Evolutionary conservation across 1,140 invertebrate species (phyloP).

Genomic region (Harpegnathos saltator): DNA sequence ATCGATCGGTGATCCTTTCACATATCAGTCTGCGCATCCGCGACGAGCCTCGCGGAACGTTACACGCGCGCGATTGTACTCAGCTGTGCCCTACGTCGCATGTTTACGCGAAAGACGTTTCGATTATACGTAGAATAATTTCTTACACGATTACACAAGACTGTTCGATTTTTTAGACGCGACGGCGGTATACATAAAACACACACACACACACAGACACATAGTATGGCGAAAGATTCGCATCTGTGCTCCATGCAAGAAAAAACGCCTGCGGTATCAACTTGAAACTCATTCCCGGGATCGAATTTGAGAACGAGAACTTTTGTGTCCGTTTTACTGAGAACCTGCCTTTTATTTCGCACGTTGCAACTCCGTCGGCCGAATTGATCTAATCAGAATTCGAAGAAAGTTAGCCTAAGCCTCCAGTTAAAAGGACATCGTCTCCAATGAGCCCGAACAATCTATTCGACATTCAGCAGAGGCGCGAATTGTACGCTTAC

Average conservation of each 20-base stretch:
- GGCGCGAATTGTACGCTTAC: conserved; percentile 30
- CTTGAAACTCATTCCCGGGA: too few relatives aligned
- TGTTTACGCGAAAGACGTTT: conserved; percentile 64
- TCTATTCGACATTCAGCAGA: neutral
- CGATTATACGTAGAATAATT: conserved; percentile 71
- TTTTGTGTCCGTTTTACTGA: too few relatives aligned
- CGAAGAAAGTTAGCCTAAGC: too few relatives aligned
- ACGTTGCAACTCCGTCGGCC: too few relatives aligned
- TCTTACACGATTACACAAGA: conserved; percentile 45
- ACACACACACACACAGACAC: neutral
- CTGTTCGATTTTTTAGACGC: conserved; percentile 53
- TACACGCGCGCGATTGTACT: conserved; percentile 65
- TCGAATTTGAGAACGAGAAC: too few relatives aligned
- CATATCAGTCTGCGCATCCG: conserved; percentile 67
- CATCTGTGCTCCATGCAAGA: too few relatives aligned
- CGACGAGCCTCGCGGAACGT: conserved; percentile 45
- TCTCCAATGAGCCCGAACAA: too few relatives aligned
- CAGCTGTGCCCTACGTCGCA: conserved; percentile 59
- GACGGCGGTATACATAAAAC: neutral
- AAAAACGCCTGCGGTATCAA: too few relatives aligned
- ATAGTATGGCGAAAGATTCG: too few relatives aligned
- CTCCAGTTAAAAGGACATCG: too few relatives aligned
- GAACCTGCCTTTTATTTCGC: too few relatives aligned
- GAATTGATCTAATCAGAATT: too few relatives aligned
- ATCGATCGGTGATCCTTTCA: conserved; percentile 70